phyloP scores from a whole-genome alignment of 2,888 invertebrate genomes.

The Homarus gammarus region DNA sequence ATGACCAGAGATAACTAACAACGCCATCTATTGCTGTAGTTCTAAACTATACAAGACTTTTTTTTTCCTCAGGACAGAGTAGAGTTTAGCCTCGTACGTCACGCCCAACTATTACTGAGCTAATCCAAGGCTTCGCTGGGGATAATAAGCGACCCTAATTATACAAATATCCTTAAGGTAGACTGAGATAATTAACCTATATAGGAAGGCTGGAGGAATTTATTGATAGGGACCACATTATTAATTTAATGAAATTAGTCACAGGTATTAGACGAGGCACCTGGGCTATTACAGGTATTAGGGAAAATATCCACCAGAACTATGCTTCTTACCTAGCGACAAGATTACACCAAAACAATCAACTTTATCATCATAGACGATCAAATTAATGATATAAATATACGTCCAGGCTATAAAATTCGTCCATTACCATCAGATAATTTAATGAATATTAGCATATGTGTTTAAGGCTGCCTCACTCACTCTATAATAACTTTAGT shows the following conservation, averaged over 20 bases:
- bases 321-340: neutral
- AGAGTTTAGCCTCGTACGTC: too few species aligned
- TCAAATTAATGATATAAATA: neutral
- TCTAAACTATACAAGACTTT: too few species aligned
- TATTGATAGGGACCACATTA: too few species aligned
- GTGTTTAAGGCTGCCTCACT: conserved; percentile 16
- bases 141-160: conserved; percentile 28
- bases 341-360: neutral
- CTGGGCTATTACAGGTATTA: neutral
- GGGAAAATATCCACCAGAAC: neutral
- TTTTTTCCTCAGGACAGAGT: too few species aligned
- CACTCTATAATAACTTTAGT: neutral
- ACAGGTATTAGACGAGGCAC: neutral
- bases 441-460: conserved; percentile 19
- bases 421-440: neutral
- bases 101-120: neutral
- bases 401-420: neutral
- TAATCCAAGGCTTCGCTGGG: neutral
- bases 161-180: conserved; percentile 29
- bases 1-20: too few species aligned
- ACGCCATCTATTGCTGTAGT: too few species aligned
- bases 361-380: neutral
- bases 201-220: too few species aligned
- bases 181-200: too few species aligned
- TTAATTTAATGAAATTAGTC: too few species aligned